These are phyloP conservation scores for Cotesia congregata DNA, from an alignment of 2,888 invertebrate genomes.

Conservation along the genomic window DNA sequence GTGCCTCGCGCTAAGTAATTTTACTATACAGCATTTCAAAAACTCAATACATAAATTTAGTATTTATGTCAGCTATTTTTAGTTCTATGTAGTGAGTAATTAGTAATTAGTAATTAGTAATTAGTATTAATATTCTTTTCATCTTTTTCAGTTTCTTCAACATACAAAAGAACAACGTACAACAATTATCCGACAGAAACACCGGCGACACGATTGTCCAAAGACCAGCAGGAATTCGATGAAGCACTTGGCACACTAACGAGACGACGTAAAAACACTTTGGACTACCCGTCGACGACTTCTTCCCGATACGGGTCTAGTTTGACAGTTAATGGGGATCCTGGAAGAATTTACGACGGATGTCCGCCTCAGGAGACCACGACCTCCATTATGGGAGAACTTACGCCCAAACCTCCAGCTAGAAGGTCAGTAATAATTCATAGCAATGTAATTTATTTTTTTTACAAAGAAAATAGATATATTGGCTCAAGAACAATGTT, in stretches of 20 bases:
- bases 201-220: slow-evolving; percentile 52
- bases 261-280: slow-evolving; percentile 63
- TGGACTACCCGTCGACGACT: slow-evolving; percentile 50
- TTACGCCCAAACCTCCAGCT: slow-evolving; percentile 64
- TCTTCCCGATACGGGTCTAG: slow-evolving; percentile 58
- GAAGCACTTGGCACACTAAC: slow-evolving; percentile 63
- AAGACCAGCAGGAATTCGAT: slow-evolving; percentile 64
- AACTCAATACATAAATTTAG: no score
- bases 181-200: slow-evolving; percentile 51
- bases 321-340: slow-evolving; percentile 61
- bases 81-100: background rate
- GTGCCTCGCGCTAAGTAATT: no score
- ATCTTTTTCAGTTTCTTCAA: slow-evolving; percentile 56
- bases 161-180: slow-evolving; percentile 57
- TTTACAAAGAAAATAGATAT: background rate
- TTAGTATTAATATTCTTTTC: slow-evolving; percentile 11
- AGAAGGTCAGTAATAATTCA: slow-evolving; percentile 55
- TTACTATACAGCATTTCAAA: no score
- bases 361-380: slow-evolving; percentile 59
- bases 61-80: background rate
- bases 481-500: no score
- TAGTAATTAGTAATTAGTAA: background rate
- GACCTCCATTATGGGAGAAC: slow-evolving; percentile 58
- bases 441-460: background rate
- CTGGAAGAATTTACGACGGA: slow-evolving; percentile 59